A percentile compares a stretch with the other conserved stretches of the same genome.
phyloP scores from a whole-genome alignment of 2,113 vertebrate species.

The Aix galericulata region DNA sequence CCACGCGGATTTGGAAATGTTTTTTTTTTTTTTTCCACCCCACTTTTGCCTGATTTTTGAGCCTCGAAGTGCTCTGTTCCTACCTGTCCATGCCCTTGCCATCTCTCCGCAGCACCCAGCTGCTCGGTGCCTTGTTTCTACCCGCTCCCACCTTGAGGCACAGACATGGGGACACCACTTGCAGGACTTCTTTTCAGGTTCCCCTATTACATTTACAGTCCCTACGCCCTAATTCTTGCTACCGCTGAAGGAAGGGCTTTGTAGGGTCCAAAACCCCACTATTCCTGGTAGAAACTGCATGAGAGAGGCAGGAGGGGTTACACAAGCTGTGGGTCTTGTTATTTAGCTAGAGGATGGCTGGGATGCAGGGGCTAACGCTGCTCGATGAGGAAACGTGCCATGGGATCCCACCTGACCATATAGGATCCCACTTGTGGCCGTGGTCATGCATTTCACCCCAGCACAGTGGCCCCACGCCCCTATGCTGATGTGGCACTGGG shows the following conservation, averaged over 20 bases:
- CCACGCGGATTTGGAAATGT: accelerated
- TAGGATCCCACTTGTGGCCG: accelerated
- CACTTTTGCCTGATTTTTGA: neutral
- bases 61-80: neutral
- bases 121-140: neutral
- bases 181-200: neutral
- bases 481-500: too few species aligned
- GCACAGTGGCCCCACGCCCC: neutral
- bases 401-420: neutral
- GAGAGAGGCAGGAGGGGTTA: neutral
- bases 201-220: neutral
- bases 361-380: neutral
- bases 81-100: neutral
- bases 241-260: neutral
- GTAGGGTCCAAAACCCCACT: neutral
- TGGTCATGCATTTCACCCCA: neutral
- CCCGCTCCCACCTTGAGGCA: too few species aligned
- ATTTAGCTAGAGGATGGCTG: neutral
- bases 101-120: neutral
- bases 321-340: neutral
- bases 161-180: neutral
- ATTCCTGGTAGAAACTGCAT: neutral
- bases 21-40: neutral
- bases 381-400: accelerated
- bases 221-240: neutral